Conservation (phyloP, 2,113 vertebrate genomes). For the Pachyramphus minor region DNA sequence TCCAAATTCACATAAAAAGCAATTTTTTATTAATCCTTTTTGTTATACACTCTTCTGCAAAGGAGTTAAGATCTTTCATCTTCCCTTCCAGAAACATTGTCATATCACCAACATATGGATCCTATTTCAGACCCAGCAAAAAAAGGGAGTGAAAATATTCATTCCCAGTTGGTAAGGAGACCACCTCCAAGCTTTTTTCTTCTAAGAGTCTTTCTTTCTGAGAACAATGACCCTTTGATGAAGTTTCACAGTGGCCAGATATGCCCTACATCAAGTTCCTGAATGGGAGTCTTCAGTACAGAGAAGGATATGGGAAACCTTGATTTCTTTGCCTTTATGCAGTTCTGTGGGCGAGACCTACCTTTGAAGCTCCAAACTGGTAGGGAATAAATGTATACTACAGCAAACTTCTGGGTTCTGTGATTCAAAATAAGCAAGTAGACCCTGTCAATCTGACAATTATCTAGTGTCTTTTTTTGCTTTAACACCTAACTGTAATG, state of each 20-base stretch:
- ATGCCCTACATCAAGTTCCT: neutral
- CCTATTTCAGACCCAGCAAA: neutral
- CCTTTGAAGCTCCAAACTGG: neutral
- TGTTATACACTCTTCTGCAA: neutral
- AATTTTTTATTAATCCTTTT: neutral
- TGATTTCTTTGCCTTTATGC: neutral
- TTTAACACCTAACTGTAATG: neutral
- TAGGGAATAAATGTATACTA: neutral
- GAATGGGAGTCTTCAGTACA: neutral
- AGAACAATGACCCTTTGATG: slow-evolving; percentile 24
- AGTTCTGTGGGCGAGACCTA: neutral
- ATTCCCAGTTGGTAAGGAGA: neutral
- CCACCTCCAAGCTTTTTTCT: neutral
- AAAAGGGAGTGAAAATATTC: neutral
- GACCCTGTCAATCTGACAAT: neutral
- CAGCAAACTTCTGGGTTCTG: neutral
- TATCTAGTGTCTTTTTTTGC: neutral
- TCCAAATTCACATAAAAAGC: neutral
- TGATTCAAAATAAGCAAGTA: neutral
- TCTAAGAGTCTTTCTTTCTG: neutral
- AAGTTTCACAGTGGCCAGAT: neutral
- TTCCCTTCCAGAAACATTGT: neutral
- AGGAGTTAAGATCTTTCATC: neutral
- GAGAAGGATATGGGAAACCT: neutral
- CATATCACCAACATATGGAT: neutral